Evolutionary conservation across 2,113 vertebrate species (phyloP), one percentile per base, ranked within the genome.

Genomic region (Malurus cyaneus): DNA sequence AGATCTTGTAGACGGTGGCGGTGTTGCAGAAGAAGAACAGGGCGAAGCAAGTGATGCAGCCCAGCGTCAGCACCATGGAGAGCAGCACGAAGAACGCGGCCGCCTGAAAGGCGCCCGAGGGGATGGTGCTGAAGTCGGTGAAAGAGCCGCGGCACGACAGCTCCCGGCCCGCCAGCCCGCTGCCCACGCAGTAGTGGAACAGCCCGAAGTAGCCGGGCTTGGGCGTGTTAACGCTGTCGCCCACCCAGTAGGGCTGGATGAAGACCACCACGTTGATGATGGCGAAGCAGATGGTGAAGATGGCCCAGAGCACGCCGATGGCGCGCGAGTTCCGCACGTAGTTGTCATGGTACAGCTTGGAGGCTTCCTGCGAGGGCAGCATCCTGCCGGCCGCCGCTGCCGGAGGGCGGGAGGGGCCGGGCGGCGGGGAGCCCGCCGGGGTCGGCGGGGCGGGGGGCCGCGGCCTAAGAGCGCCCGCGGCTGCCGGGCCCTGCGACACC

Each of bases 11-110:
- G 97, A 99, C 99, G 61, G 99, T 99, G 97, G 98, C 99, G 57
- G 99, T 99, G 98, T 99, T 99, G 98, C 99, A 99, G 98, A 99
- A 99, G 98, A 99, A 99, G 98, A 99, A 99, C 70, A 99, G 99
- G 84, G 98, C 98, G 97, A 99, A 99, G 98, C 99, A 99, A 92
- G 98, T 98, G 97, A 99, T 99, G 98, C 99, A 99, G 98, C 98
- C 98, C 96, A 99, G 98, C 96, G 98, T 99, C 98, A 99, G 98
- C 97, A 99, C 98, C 99, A 99, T 99, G 98, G 99, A 99, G 88
- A 99, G 98, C 98, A 99, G 98, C 97, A 99, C 99, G 97, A 99
- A 99, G 95, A 99, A 98, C 70, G 99, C 98, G 73, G 99, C 99
- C 60, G 98, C 98, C 98, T 99, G 98, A 97, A 99, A 99, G 96